These are phyloP conservation scores for Picus viridis DNA, from an alignment of 2,797 vertebrate species.

Conservation along the genomic window DNA sequence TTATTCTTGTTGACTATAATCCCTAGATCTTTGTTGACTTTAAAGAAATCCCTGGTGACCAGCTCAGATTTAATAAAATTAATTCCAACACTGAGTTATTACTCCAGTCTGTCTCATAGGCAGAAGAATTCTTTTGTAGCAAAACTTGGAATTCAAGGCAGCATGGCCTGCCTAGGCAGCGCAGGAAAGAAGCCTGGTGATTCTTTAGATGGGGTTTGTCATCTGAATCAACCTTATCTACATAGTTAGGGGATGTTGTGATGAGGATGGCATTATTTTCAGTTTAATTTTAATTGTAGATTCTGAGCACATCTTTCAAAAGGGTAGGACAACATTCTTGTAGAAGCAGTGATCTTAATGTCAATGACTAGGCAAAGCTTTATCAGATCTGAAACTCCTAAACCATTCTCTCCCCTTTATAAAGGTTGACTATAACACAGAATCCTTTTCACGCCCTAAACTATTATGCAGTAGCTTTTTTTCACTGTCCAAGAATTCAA, in stretches of 20 bases:
- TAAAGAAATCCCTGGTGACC: neutral
- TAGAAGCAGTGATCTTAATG: neutral
- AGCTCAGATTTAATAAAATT: neutral
- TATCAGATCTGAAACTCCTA: neutral
- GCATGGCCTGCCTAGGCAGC: neutral
- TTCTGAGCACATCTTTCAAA: neutral
- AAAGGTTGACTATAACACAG: accelerated
- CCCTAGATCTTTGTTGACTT: neutral
- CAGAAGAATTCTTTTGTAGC: neutral
- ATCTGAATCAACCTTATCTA: conserved; percentile 3
- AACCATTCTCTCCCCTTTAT: neutral
- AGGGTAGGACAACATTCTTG: neutral
- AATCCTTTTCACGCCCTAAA: neutral
- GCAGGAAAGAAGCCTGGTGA: neutral
- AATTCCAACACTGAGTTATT: neutral
- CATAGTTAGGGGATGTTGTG: neutral
- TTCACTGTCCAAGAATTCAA: neutral
- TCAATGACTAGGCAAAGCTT: neutral
- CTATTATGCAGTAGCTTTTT: neutral
- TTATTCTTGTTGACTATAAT: conserved; percentile 10
- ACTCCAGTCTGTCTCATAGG: neutral
- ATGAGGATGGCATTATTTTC: neutral
- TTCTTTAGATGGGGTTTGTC: conserved; percentile 11
- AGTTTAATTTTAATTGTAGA: neutral
- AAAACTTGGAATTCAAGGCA: neutral